A percentile compares a stretch with the other conserved stretches of the same genome.
Evolutionary conservation across 2,113 vertebrate genomes (phyloP).

Genomic region (Cryptotis parvus): DNA sequence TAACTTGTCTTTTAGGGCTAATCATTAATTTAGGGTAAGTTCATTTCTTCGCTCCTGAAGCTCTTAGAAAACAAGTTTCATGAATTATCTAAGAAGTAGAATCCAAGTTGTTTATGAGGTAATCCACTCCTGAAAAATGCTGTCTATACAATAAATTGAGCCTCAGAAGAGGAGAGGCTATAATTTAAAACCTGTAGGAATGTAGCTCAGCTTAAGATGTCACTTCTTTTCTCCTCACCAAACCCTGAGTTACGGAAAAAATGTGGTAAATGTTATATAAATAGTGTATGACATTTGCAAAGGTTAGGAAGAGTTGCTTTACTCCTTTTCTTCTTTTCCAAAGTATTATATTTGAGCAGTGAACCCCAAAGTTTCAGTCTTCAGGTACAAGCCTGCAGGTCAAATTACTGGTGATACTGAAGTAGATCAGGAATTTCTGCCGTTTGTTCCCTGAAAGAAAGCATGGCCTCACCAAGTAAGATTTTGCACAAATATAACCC

Average conservation of each 20-base stretch:
- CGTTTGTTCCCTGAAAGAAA: slow-evolving; percentile 68
- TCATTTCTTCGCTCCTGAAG: slow-evolving; percentile 32
- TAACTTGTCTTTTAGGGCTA: slow-evolving; percentile 54
- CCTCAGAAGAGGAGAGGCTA: slow-evolving; percentile 59
- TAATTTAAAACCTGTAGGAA: slow-evolving; percentile 75
- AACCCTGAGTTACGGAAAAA: slow-evolving; percentile 72
- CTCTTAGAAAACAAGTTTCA: slow-evolving; percentile 59
- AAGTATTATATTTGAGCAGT: slow-evolving; percentile 80
- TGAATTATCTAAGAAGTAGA: slow-evolving; percentile 67
- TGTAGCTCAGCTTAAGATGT: slow-evolving; percentile 74
- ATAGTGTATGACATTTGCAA: slow-evolving; percentile 73
- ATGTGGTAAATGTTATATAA: slow-evolving; percentile 78
- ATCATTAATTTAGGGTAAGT: slow-evolving; percentile 28
- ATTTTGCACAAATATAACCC: slow-evolving; percentile 23
- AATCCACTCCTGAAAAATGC: slow-evolving; percentile 47
- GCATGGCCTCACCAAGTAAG: slow-evolving; percentile 38
- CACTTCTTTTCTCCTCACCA: slow-evolving; percentile 74
- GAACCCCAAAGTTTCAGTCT: slow-evolving; percentile 76
- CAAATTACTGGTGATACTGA: slow-evolving; percentile 68
- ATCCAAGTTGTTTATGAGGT: slow-evolving; percentile 66
- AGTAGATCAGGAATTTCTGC: slow-evolving; percentile 76
- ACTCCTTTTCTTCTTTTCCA: slow-evolving; percentile 67
- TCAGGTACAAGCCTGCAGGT: slow-evolving; percentile 71
- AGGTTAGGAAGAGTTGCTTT: slow-evolving; percentile 73
- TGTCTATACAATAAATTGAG: slow-evolving; percentile 53